Evolutionary conservation across 2,113 vertebrate species (phyloP).

Genomic region (Talpa occidentalis): DNA sequence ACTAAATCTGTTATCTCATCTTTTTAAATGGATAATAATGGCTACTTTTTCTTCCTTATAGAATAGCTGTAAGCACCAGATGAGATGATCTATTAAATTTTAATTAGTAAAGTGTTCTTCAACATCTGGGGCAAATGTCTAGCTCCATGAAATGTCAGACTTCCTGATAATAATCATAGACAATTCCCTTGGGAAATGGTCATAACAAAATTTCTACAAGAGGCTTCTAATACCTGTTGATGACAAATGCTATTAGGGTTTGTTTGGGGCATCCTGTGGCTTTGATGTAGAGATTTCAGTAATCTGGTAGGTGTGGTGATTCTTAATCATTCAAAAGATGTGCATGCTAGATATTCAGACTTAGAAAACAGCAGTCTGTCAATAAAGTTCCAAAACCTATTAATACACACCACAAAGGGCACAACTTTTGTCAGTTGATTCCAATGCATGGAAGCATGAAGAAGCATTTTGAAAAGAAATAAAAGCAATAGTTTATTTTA

Average conservation of each 20-base stretch:
- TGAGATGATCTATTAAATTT: not conserved
- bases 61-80: not conserved
- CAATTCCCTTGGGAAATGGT: slow-evolving; percentile 1
- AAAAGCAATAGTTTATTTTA: not conserved
- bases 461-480: not conserved
- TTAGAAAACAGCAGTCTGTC: not conserved
- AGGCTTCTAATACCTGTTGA: not conserved
- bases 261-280: not conserved
- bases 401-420: not conserved
- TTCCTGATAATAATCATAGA: not conserved
- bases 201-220: not conserved
- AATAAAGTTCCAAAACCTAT: not conserved
- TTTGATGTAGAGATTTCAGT: not conserved
- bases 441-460: not conserved
- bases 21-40: not conserved
- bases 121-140: not conserved
- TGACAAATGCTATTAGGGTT: not conserved
- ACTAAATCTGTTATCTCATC: not conserved
- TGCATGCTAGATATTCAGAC: not conserved
- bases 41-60: not conserved
- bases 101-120: not conserved
- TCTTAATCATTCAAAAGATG: not conserved
- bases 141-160: not conserved
- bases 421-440: not conserved
- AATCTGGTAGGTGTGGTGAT: not conserved